Percentiles rank a stretch among this genome's conserved stretches.
Evolutionary conservation across 92 coral and sea anemone species (phyloP).

Genomic region (Montipora capitata): DNA sequence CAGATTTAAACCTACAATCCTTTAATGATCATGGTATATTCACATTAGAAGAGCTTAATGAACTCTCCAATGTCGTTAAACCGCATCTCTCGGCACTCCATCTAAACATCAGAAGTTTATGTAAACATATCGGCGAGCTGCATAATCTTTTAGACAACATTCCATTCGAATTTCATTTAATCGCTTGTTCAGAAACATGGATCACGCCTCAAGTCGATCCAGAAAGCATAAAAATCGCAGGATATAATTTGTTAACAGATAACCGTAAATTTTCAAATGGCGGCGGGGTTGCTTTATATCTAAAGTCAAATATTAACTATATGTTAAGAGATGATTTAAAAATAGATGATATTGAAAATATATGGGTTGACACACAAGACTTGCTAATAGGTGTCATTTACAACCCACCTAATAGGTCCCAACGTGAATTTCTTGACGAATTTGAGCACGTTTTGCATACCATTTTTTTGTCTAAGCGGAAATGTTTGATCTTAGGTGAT

Average conservation of each 20-base stretch:
- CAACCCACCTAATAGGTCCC: conserved; percentile 26
- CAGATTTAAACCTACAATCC: too few species aligned
- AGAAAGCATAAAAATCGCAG: neutral
- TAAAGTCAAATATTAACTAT: neutral
- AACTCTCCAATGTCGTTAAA: too few species aligned
- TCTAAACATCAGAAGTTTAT: neutral
- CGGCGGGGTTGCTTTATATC: neutral
- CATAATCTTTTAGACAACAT: neutral
- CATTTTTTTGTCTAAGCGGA: neutral
- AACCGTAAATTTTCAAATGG: neutral
- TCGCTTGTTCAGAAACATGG: conserved; percentile 16
- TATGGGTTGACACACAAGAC: too few species aligned
- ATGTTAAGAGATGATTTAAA: too few species aligned
- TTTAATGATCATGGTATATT: too few species aligned
- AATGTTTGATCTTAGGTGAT: conserved; percentile 3
- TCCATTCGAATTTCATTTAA: neutral
- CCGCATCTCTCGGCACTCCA: neutral
- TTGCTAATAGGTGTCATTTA: too few species aligned
- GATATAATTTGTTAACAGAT: neutral
- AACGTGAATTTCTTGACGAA: neutral
- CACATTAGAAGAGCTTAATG: too few species aligned
- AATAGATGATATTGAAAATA: too few species aligned
- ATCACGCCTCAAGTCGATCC: neutral
- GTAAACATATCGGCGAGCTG: neutral
- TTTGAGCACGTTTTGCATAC: conserved; percentile 42